Percentiles rank a stretch among this genome's conserved stretches.
Conservation (phyloP, 2,113 vertebrate species). For the Atlantisia rogersi region DNA sequence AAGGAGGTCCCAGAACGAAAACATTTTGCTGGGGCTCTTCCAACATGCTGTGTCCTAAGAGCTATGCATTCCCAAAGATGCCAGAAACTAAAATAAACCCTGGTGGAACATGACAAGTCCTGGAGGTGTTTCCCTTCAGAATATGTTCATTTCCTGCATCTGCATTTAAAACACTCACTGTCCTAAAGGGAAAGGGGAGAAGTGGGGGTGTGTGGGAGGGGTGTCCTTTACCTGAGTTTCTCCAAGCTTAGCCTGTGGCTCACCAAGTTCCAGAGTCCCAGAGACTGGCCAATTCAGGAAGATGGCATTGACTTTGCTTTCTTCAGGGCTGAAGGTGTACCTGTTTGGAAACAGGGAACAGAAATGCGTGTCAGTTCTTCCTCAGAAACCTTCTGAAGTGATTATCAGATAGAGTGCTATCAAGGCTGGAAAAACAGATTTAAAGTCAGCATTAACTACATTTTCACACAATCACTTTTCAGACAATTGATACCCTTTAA, state of each 20-base stretch:
- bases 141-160: background rate
- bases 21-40: background rate
- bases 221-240: conserved; percentile 81
- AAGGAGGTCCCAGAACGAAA: background rate
- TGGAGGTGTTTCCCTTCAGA: background rate
- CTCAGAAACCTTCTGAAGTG: background rate
- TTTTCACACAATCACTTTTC: background rate
- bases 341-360: conserved; percentile 66
- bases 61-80: background rate
- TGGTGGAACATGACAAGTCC: background rate
- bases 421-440: background rate
- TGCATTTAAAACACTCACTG: background rate
- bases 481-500: background rate
- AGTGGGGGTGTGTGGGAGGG: rapidly evolving
- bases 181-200: background rate
- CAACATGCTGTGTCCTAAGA: background rate
- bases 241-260: conserved; percentile 72
- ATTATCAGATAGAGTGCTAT: background rate
- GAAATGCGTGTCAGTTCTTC: background rate
- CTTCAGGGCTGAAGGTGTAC: conserved; percentile 86
- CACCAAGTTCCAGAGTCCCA: conserved; percentile 78
- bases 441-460: background rate
- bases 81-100: background rate
- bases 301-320: conserved; percentile 80
- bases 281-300: conserved; percentile 86